These are phyloP conservation scores for Drosophila nigrodunni DNA, from an alignment of 1,140 invertebrate species.

Conservation along the genomic window DNA sequence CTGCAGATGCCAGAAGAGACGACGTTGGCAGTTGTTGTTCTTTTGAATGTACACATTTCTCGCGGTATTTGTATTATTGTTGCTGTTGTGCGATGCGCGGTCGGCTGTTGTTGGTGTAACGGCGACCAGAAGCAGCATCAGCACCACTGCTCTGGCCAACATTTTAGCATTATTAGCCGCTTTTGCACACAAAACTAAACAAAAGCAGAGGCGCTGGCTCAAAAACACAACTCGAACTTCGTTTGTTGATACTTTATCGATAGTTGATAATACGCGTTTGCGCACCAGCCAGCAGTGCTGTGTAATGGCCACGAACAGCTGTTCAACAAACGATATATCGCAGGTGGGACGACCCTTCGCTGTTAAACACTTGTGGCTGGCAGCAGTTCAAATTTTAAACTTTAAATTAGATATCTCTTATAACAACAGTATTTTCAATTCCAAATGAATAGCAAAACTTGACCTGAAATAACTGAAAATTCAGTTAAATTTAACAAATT, in stretches of 20 bases:
- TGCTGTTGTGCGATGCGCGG: conserved; percentile 21
- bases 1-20: conserved; percentile 27
- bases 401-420: too few species aligned
- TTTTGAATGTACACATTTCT: neutral
- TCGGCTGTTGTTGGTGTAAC: neutral
- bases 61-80: neutral
- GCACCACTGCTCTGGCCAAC: conserved; percentile 38
- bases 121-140: conserved; percentile 37
- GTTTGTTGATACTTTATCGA: conserved; percentile 32
- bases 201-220: conserved; percentile 38
- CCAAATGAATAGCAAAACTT: too few species aligned
- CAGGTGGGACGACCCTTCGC: neutral
- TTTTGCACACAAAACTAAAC: neutral
- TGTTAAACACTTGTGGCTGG: conserved; percentile 1
- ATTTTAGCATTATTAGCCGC: conserved; percentile 46
- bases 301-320: neutral
- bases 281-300: neutral
- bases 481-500: too few species aligned
- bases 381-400: too few species aligned
- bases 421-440: too few species aligned
- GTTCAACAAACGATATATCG: conserved; percentile 4
- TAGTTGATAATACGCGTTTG: neutral
- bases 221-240: conserved; percentile 4
- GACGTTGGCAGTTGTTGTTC: conserved; percentile 30
- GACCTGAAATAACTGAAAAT: too few species aligned